Evolutionary conservation across 2,113 vertebrate species (phyloP).

Genomic region (Brachyhypopomus occidentalis): DNA sequence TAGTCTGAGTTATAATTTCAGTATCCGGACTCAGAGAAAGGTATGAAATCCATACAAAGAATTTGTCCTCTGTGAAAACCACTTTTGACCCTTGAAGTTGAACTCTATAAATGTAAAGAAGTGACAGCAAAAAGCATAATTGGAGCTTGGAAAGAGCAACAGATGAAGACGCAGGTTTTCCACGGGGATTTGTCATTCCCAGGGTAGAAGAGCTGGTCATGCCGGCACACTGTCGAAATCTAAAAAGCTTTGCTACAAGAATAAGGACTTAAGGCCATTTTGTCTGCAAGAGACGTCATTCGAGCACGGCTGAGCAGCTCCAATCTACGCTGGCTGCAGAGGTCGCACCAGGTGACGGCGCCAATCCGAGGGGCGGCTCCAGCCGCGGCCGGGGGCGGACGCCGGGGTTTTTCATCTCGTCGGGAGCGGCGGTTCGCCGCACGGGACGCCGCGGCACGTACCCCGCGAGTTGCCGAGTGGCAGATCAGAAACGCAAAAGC

Average conservation of each 20-base stretch:
- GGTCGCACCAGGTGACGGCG: constrained; percentile 65
- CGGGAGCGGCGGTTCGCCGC: constrained; percentile 26
- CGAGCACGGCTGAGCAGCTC: constrained; percentile 24
- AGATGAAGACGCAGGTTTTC: not conserved
- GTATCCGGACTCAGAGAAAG: constrained; percentile 14
- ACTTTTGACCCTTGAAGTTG: constrained; percentile 19
- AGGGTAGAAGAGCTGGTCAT: not conserved
- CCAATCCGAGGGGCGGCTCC: constrained; percentile 35
- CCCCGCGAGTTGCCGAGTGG: constrained; percentile 14
- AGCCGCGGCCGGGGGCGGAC: too few relatives aligned
- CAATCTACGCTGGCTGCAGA: constrained; percentile 58
- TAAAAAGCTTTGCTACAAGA: constrained; percentile 12
- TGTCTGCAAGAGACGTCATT: not conserved
- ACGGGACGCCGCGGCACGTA: constrained; percentile 10
- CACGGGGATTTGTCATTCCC: not conserved
- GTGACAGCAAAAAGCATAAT: not conserved
- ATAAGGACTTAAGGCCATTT: constrained; percentile 7
- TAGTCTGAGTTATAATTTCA: constrained; percentile 20
- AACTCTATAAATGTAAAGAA: constrained; percentile 10
- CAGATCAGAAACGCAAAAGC: constrained; percentile 39
- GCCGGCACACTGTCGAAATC: not conserved
- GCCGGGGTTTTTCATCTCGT: constrained; percentile 43
- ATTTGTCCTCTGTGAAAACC: constrained; percentile 11
- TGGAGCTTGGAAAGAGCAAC: not conserved
- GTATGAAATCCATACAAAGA: constrained; percentile 35